Base-by-base conservation (phyloP, 2,888 invertebrate genomes). In the Apotomis capreana region DNA sequence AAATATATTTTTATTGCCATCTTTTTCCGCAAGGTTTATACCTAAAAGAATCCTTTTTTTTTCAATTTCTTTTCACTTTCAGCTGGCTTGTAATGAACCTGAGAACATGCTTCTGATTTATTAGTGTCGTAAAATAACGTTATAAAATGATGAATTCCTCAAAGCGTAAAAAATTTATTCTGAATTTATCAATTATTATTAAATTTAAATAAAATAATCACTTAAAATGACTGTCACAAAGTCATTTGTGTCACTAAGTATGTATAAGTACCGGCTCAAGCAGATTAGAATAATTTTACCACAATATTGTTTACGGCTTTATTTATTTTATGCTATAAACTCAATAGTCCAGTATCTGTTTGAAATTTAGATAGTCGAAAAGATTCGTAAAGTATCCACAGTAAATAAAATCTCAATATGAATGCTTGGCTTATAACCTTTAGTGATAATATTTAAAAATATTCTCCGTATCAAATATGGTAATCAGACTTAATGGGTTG, bases 401-500 rank as follows among this genome's bases (percentile, higher is more conserved):
- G 74, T 62, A 64, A 74, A 70, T 74, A 70, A 73, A 62, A 70
- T 70, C 44, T 74, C 60, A 70, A 72, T 72, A 72, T 68, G 63
- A 72, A 72, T 72, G 72, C 46, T 63, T 72, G 72, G 63, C 72
- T 72, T 72, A 36, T 72, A 63, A 73, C 69, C 69, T 64, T n/a
- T 46, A 61, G 44, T 12, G 44, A 40, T 44, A 70, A 61, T 70
- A 77, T 77, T 76, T 68, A 73, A 77, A 74, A 60, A 70, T 37
- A 75, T 72, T 70, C 70, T 74, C 70, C 74, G 75, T 78, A 77
- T 78, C 74, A 78, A 80, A 80, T 81, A 84, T 84, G 84, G 76
- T 81, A 87, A 88, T 83, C 79, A 74, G 75, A 78, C 79, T 78
- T 79, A 79, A 82, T 79, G 79, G 80, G 75, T 77, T 81, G 81